Evolutionary conservation across 2,888 invertebrate genomes (phyloP), one percentile per base, ranked within the genome.

Genomic region (Melinaea menophilus): DNA sequence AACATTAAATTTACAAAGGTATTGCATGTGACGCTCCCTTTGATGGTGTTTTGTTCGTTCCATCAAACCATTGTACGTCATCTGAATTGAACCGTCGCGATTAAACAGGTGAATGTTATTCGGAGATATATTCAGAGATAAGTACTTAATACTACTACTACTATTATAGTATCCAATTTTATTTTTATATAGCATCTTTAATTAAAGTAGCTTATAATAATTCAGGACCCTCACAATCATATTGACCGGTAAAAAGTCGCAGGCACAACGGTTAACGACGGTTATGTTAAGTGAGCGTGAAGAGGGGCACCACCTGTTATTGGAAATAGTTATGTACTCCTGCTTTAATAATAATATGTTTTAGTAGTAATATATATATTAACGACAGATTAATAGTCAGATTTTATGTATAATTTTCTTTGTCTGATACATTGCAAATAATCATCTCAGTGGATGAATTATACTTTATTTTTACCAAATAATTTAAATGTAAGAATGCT

Each of bases 271-370:
- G 86, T 82, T 80, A 75, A 67, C 75, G 82, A 78, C 89, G 85
- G 89, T 88, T 88, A 79, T 67, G 77, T 66, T 69, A 86, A 86
- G 72, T 67, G 64, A 84, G 77, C 89, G 88, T 88, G 86, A 89
- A 88, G 77, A 75, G 73, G 75, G 65, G 63, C 71, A 64, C 72
- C 86, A 86, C 82, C 86, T 86, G 86, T 82, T 82, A 76, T 72
- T 69, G 66, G 54, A 60, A 63, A 35, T 13, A 41, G 59, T 31
- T 54, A 41, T 41, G 7, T 41, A 34, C 34, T 34, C 47, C 47
- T 47, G 34, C 51, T 41, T 41, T 41, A 41, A 41, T 41, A 37
- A 37, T 37, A 9, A 41, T 41, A 41, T 41, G 41, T 41, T 41
- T 41, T 41, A 41, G 3, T 3, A 41, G 7, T 9, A 37, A 4